Evolutionary conservation across 2,888 invertebrate species (phyloP), one percentile per base, ranked within the genome.

Genomic region (Cosmorhoe ocellata): DNA sequence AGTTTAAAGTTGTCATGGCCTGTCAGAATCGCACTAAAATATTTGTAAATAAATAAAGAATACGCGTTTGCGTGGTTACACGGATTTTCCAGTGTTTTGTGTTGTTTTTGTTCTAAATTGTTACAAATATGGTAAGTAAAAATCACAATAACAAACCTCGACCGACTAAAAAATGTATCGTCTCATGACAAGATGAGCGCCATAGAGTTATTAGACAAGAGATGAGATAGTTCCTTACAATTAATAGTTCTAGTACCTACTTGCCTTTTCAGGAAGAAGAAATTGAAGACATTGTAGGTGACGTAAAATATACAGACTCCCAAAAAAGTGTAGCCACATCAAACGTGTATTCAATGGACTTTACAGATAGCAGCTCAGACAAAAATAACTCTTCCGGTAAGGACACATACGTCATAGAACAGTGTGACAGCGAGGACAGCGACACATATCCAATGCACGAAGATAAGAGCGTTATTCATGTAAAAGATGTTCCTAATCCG

Each of bases 1-100:
- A 61, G 69, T 77, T 79, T 70, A 76, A 76, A 76, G 67, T 69
- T 79, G 81, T 79, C 84, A 85, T 80, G 79, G 75, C 77, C 74
- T 77, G 84, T 86, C 88, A 86, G 79, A 84, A 82, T 79, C 70
- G 68, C 72, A 82, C 74, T 75, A 74, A 81, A 82, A 80, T 80
- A 80, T 81, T 80, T 78, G 66, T 78, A 79, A 83, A 82, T 76
- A 81, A 70, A 40, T 76, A 77, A 69, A 59, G 53, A 66, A 67
- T 69, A 70, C 70, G 56, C 63, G 67, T 62, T 62, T 56, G 54
- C 46, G 75, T 78, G 76, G 76, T 71, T 76, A 72, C 69, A 75
- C 68, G 58, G 52, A 62, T 58, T 55, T 64, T 61, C 53, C 47
- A 67, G 57, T 62, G 59, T 69, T 80, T 80, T 75, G 61, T 77